Conservation (phyloP, 2,797 vertebrate species). For the Melanotaenia boesemani region DNA sequence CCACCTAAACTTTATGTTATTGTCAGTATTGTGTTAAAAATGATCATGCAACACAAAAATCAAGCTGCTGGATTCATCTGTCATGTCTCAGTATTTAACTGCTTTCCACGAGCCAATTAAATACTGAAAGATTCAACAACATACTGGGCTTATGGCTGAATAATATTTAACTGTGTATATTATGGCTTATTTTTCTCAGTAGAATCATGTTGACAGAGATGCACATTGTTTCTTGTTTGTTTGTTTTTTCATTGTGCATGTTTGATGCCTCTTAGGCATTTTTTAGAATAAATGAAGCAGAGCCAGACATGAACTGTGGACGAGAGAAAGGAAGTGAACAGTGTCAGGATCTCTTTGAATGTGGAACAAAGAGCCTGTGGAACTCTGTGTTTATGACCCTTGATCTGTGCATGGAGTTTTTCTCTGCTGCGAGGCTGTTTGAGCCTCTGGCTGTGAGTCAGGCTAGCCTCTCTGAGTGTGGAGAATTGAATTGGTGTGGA, state of each 20-base stretch:
- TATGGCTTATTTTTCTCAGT: background rate
- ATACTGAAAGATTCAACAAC: background rate
- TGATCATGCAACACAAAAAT: background rate
- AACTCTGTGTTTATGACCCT: constrained; percentile 45
- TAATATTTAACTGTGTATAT: background rate
- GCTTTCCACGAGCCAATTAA: constrained; percentile 1
- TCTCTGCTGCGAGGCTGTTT: constrained; percentile 30
- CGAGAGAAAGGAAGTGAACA: constrained; percentile 48
- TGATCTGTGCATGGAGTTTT: constrained; percentile 36
- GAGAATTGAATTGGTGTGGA: constrained; percentile 64
- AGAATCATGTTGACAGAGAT: constrained; percentile 12
- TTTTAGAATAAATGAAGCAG: constrained; percentile 33
- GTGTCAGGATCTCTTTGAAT: constrained; percentile 49
- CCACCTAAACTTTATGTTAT: background rate
- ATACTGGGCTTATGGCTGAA: background rate
- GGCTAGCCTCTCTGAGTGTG: constrained; percentile 38
- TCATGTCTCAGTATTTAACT: background rate
- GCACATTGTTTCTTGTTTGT: constrained; percentile 14
- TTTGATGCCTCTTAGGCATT: constrained; percentile 1
- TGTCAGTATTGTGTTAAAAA: background rate
- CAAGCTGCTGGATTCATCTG: background rate
- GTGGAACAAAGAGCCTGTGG: constrained; percentile 55
- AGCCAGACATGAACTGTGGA: constrained; percentile 45
- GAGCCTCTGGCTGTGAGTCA: constrained; percentile 46
- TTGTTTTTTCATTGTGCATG: constrained; percentile 38